Base-by-base conservation (phyloP, 2,797 vertebrate genomes). In the Myotis daubentonii region DNA sequence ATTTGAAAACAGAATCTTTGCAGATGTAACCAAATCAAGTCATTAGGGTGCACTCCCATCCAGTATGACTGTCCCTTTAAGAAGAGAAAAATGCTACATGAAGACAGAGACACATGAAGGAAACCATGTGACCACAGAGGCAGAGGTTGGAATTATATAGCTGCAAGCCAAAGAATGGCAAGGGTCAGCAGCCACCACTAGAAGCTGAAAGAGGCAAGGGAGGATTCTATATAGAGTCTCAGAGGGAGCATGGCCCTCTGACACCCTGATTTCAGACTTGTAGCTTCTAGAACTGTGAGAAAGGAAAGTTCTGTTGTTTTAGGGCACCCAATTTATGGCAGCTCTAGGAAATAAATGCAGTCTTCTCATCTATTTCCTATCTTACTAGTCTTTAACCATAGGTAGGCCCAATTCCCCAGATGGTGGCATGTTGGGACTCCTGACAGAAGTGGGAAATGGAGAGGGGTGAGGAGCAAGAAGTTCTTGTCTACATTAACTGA, bases 1-100 rank as follows among this genome's bases (percentile, higher is more conserved):
- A 65, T 66, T 79, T 94, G 49, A 76, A 93, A 94, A 76, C 12
- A 65, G 41, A 76, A 22, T 60, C 36, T 92, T 86, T 78, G 22
- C 65, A 62, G 66, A 62, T 20, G 5, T 60, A 41, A 38, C 72
- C 36, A 74, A 20, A 25, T 51, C 91, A 72, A 87, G 19, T 53
- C 15, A 30, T 74, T 60, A 44, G 36, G 16, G 20, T 38, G 2
- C 5, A 12, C 6, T 30, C 33, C 90, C 68, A 78, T 33, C 41
- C 19, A 68, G 28, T 62, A 30, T 62, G 28, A 30, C 28, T 62
- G 6, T 30, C 13, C 13, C 60, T 62, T 62, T 62, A 62, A 62
- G 60, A 62, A 60, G 28, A 60, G 23, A 30, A 30, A 62, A 62
- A 30, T 62, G 60, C 60, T 62, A 30, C 17, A 0, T 33, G 65